Base-by-base conservation (phyloP, 2,888 invertebrate species). In the Himalopsyche anomala region DNA sequence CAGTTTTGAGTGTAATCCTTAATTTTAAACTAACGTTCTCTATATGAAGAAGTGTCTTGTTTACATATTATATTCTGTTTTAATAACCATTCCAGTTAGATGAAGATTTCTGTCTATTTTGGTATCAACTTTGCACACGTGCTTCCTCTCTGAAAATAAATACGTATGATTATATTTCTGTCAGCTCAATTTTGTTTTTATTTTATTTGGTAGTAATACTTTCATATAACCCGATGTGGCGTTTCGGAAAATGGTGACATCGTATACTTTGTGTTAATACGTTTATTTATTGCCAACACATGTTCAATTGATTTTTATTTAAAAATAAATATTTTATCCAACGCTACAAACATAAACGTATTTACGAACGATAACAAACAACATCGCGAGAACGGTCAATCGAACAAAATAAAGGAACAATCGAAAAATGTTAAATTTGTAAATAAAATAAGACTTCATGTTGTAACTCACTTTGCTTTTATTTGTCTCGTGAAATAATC, bases 121-220 rank as follows among this genome's bases (percentile, higher is more conserved):
- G 19, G 62, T 62, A 62, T 62, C 2, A n/a, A 62, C 62, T n/a
- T 19, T 62, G 62, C 28, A 15, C 62, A 62, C 62, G 62, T 62
- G 62, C 8, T 62, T n/a, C 62, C 19, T 62, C 62, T 62, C 62
- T 62, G 19, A 4, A 62, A 62, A 62, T 62, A 62, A 19, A 62
- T 62, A 62, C 28, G 8, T 62, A 19, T 19, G 62, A 62, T 62
- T 62, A 62, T 62, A 62, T 62, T 19, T 62, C 62, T 62, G 62
- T 62, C 62, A 56, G 56, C 56, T 19, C 8, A 56, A 17, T 56
- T 1, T 56, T 4, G 62, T 62, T 62, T 62, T 62, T 62, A 62
- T 62, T 62, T 62, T 62, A 15, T 62, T 62, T 62, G 62, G 62
- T 9, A 62, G 62, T 62, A 62, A 62, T 19, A 62, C 62, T 62